phyloP scores from a whole-genome alignment of 1,140 invertebrate genomes.

The Drosophila repleta region DNA sequence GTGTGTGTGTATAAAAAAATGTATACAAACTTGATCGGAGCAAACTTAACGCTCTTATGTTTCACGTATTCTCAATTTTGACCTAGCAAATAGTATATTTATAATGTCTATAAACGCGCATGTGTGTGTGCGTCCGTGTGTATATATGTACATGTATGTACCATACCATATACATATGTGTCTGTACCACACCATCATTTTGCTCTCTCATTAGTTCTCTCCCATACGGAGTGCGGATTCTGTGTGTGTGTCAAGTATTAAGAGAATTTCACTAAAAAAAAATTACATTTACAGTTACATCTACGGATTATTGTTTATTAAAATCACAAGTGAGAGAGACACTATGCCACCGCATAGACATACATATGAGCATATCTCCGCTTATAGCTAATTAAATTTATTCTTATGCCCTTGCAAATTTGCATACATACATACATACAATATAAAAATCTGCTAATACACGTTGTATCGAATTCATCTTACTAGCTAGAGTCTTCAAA shows the following conservation, averaged over 20 bases:
- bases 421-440: neutral
- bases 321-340: too few species aligned
- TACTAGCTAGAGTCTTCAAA: too few species aligned
- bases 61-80: slow-evolving; percentile 4
- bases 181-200: too few species aligned
- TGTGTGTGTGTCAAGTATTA: neutral
- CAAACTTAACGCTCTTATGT: neutral
- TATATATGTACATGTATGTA: neutral
- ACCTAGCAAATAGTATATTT: slow-evolving; percentile 9
- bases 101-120: slow-evolving; percentile 15
- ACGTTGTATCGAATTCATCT: too few species aligned
- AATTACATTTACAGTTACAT: neutral
- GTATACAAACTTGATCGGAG: slow-evolving; percentile 1
- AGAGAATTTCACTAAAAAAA: neutral
- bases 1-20: slow-evolving; percentile 2
- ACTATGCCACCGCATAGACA: too few species aligned
- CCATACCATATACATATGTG: too few species aligned
- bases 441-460: too few species aligned
- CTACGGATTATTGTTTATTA: too few species aligned
- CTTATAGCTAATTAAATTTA: slow-evolving; percentile 3
- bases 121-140: neutral
- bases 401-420: neutral
- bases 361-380: neutral
- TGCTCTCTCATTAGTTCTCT: slow-evolving; percentile 1
- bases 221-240: neutral